A percentile compares a stretch with the other conserved stretches of the same genome.
phyloP scores from a whole-genome alignment of 1,140 invertebrate species.

The Cryptotermes secundus region DNA sequence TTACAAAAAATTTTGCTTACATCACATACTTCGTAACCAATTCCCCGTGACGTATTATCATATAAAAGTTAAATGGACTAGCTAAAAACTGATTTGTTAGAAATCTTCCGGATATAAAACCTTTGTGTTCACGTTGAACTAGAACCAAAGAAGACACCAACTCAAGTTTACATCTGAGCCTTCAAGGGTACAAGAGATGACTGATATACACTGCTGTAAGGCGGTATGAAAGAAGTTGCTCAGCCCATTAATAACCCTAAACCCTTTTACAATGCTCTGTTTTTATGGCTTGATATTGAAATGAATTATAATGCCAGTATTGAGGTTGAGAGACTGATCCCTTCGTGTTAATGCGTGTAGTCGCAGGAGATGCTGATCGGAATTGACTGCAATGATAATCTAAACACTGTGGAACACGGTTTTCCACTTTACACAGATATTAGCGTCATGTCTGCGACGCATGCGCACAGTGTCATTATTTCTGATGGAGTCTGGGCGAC shows the following conservation, averaged over 20 bases:
- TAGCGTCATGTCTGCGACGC: conserved; percentile 4
- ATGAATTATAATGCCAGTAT: background rate
- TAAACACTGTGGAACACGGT: conserved; percentile 46
- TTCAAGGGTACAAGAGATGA: no score
- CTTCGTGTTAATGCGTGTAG: conserved; percentile 5
- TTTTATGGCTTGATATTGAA: background rate
- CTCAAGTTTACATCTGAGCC: no score
- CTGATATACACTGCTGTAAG: no score
- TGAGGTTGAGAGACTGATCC: background rate
- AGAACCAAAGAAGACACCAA: no score
- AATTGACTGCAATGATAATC: conserved; percentile 54
- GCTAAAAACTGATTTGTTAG: no score
- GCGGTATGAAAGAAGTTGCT: no score
- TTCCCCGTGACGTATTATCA: no score
- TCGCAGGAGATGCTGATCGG: conserved; percentile 43
- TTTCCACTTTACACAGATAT: conserved; percentile 48
- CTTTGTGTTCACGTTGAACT: no score
- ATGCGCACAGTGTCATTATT: conserved; percentile 7
- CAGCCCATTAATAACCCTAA: background rate
- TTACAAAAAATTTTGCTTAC: no score
- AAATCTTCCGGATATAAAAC: no score
- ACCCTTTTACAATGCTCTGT: background rate
- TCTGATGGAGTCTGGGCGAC: background rate
- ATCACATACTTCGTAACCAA: no score
- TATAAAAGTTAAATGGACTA: no score